phyloP scores from a whole-genome alignment of 2,113 vertebrate species.

The Miniopterus natalensis region DNA sequence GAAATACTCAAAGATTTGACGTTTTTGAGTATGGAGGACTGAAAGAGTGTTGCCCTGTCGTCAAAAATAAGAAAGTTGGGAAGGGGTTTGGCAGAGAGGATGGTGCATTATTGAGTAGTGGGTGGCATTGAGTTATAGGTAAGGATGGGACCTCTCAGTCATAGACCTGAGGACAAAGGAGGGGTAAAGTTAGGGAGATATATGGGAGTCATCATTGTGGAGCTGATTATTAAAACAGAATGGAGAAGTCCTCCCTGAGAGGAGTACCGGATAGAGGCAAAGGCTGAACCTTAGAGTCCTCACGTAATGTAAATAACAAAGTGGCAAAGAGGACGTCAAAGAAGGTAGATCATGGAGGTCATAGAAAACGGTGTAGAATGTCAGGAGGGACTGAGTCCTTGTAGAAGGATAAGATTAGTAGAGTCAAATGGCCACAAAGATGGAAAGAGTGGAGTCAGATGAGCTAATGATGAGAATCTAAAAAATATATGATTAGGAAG shows the following conservation, averaged over 20 bases:
- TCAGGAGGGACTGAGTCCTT: not conserved
- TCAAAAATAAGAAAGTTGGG: conserved; percentile 35
- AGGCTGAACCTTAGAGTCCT: not conserved
- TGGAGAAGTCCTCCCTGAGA: not conserved
- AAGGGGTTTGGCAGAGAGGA: not conserved
- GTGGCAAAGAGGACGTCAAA: conserved; percentile 7
- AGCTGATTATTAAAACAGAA: conserved; percentile 14
- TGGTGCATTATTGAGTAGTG: not conserved
- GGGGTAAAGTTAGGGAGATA: not conserved
- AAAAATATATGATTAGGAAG: not conserved
- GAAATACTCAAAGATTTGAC: conserved; percentile 26
- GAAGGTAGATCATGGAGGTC: not conserved
- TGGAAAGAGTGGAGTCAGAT: not conserved
- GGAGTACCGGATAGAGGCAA: not conserved
- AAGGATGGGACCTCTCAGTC: not conserved
- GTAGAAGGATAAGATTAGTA: not conserved
- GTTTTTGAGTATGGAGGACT: not conserved
- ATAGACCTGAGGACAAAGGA: not conserved
- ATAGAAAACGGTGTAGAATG: not conserved
- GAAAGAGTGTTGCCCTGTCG: not conserved
- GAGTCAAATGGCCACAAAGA: not conserved
- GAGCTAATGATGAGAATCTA: not conserved
- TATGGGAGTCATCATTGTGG: not conserved
- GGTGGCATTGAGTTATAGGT: not conserved
- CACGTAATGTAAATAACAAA: not conserved